Evolutionary conservation across 2,888 invertebrate species (phyloP).

Genomic region (Hermaeophaga mercurialis): DNA sequence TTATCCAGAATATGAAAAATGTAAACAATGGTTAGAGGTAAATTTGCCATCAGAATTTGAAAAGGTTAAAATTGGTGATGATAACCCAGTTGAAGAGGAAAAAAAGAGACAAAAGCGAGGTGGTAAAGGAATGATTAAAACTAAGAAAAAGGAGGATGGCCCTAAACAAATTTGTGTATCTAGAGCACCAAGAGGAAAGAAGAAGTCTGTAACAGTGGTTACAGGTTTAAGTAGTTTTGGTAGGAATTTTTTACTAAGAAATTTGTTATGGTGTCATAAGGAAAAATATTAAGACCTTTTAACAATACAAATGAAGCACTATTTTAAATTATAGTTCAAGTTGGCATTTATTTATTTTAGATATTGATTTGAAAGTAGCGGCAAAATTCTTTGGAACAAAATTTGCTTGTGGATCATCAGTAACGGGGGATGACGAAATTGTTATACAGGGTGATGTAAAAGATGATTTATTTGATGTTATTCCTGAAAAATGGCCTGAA

Average conservation of each 20-base stretch:
- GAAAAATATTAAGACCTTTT: too few species aligned
- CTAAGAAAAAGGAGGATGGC: slow-evolving; percentile 92
- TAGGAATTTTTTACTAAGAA: slow-evolving; percentile 53
- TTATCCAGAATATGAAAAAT: slow-evolving; percentile 96
- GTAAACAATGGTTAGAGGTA: slow-evolving; percentile 95
- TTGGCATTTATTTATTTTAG: slow-evolving; percentile 61
- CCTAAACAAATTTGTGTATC: slow-evolving; percentile 86
- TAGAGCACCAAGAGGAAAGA: slow-evolving; percentile 93
- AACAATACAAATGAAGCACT: too few species aligned
- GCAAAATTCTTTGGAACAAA: slow-evolving; percentile 97
- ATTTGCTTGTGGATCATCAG: slow-evolving; percentile 99
- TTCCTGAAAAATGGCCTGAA: slow-evolving; percentile 98
- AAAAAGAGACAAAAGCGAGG: slow-evolving; percentile 96
- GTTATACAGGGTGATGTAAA: slow-evolving; percentile 99
- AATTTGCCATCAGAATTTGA: slow-evolving; percentile 93
- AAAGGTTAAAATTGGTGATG: slow-evolving; percentile 76
- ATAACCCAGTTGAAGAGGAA: slow-evolving; percentile 81
- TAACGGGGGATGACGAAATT: slow-evolving; percentile 98
- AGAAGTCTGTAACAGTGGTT: slow-evolving; percentile 97
- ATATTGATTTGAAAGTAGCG: slow-evolving; percentile 96
- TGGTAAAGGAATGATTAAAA: slow-evolving; percentile 93
- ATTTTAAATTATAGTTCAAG: too few species aligned
- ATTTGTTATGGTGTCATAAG: too few species aligned
- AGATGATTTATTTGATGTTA: slow-evolving; percentile 96
- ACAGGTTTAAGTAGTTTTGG: slow-evolving; percentile 95